These are phyloP conservation scores for Globicephala melas DNA, from an alignment of 2,113 vertebrate species.

Conservation along the genomic window DNA sequence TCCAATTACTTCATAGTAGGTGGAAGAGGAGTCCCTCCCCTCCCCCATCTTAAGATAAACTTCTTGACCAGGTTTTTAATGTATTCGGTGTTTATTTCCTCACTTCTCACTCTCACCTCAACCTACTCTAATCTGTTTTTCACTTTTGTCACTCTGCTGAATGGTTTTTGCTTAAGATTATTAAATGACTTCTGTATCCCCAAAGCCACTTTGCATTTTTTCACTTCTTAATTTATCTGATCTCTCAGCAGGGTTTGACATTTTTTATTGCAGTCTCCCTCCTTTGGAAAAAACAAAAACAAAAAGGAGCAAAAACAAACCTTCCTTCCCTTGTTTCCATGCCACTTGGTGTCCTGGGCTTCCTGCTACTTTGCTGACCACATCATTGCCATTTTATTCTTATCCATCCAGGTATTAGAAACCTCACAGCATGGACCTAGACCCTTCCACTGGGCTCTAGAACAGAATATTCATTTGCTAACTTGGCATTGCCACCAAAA, in stretches of 20 bases:
- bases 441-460: background rate
- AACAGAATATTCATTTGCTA: background rate
- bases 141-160: background rate
- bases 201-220: background rate
- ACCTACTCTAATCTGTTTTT: background rate
- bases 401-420: background rate
- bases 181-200: background rate
- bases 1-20: background rate
- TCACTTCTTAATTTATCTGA: background rate
- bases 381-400: background rate
- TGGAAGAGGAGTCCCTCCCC: background rate
- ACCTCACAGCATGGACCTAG: background rate
- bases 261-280: background rate
- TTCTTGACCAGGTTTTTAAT: background rate
- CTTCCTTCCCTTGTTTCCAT: background rate
- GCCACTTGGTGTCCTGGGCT: background rate
- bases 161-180: background rate
- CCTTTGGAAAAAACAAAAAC: background rate
- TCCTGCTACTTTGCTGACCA: background rate
- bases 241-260: background rate
- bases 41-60: background rate
- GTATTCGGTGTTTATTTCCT: background rate
- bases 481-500: background rate
- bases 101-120: background rate
- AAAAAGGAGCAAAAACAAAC: background rate